Evolutionary conservation across 1,140 invertebrate genomes (phyloP).

Genomic region (Pararge aegeria): DNA sequence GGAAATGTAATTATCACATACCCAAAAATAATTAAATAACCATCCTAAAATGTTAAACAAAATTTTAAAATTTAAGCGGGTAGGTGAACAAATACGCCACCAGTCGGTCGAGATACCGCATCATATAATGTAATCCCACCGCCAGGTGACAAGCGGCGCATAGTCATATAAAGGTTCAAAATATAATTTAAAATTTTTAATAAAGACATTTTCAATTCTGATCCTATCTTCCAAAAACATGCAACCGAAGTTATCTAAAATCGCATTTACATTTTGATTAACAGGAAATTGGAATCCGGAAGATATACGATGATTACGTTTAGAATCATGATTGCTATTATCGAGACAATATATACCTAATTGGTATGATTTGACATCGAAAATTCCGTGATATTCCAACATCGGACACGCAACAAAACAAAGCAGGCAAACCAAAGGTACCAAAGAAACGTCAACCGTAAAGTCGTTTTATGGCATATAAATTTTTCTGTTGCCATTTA

Average conservation of each 20-base stretch:
- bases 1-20: no score
- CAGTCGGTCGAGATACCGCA: no score
- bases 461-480: conserved; percentile 25
- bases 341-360: conserved; percentile 22
- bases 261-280: conserved; percentile 8
- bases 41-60: no score
- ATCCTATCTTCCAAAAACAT: conserved; percentile 7
- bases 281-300: conserved; percentile 18
- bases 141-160: no score
- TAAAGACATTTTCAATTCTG: no score
- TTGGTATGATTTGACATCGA: not conserved
- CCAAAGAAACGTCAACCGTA: conserved; percentile 15
- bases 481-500: not conserved
- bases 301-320: conserved; percentile 26
- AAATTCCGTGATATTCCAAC: conserved; percentile 11
- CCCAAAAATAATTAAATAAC: no score
- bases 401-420: conserved; percentile 27
- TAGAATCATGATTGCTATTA: conserved; percentile 38
- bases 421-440: conserved; percentile 10
- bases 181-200: no score
- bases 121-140: no score
- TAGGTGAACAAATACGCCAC: no score
- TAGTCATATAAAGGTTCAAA: no score
- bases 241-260: not conserved
- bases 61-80: no score